Conservation (phyloP, 2,888 invertebrate genomes). For the Acronicta aceris region DNA sequence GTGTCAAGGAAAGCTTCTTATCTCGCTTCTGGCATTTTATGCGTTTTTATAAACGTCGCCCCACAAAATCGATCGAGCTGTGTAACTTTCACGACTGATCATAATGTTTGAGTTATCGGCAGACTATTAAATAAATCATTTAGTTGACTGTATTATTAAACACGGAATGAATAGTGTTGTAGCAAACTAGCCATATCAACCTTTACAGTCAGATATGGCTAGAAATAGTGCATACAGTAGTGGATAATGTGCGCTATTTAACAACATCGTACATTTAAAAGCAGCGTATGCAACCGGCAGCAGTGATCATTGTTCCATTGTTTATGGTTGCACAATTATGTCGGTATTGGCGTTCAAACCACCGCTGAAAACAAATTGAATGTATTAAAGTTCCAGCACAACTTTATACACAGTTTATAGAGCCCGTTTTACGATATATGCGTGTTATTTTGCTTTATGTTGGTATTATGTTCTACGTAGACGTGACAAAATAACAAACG, state of each 20-base stretch:
- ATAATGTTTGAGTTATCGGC: neutral
- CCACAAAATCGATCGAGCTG: neutral
- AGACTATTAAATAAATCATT: neutral
- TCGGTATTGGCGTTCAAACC: constrained; percentile 62
- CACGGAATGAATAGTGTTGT: neutral
- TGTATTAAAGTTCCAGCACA: constrained; percentile 72
- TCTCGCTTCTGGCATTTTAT: constrained; percentile 23
- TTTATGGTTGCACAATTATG: constrained; percentile 74
- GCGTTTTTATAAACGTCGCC: neutral
- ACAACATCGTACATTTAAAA: constrained; percentile 51
- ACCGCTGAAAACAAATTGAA: constrained; percentile 80
- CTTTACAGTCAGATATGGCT: constrained; percentile 28
- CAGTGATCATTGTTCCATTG: constrained; percentile 76
- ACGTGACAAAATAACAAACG: constrained; percentile 49
- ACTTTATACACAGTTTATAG: constrained; percentile 73
- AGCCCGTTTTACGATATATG: constrained; percentile 74
- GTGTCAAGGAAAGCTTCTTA: constrained; percentile 31
- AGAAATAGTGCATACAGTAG: constrained; percentile 44
- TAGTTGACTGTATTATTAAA: neutral
- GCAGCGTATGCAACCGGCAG: constrained; percentile 53
- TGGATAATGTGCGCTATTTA: constrained; percentile 48
- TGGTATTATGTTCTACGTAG: constrained; percentile 62
- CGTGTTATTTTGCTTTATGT: constrained; percentile 78
- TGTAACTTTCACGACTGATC: constrained; percentile 12
- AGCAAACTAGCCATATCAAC: constrained; percentile 9